A percentile compares a stretch with the other conserved stretches of the same genome.
Evolutionary conservation across 2,888 invertebrate species (phyloP).

Genomic region (Papilio demoleus): DNA sequence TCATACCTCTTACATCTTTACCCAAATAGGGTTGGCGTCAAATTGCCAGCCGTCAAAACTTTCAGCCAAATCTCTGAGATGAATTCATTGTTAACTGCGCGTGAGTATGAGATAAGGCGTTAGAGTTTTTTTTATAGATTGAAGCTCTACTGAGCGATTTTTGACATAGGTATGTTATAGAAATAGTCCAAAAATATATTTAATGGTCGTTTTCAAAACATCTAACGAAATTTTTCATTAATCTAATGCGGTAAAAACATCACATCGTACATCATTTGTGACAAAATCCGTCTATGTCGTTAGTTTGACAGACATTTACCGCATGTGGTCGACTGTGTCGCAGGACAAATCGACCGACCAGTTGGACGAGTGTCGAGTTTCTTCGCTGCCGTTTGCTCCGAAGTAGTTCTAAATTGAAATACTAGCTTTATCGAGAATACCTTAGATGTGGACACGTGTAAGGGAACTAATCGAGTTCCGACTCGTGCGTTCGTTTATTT

Average conservation of each 20-base stretch:
- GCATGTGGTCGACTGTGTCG: constrained; percentile 58
- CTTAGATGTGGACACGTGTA: constrained; percentile 36
- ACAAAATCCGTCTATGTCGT: constrained; percentile 38
- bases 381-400: constrained; percentile 42
- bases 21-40: too few relatives aligned
- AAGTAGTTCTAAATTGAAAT: constrained; percentile 44
- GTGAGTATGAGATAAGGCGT: too few relatives aligned
- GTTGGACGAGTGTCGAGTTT: constrained; percentile 56
- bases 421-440: constrained; percentile 38
- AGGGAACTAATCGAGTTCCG: constrained; percentile 34
- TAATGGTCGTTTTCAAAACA: too few relatives aligned
- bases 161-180: too few relatives aligned
- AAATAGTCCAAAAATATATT: too few relatives aligned
- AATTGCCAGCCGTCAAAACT: too few relatives aligned
- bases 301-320: constrained; percentile 33
- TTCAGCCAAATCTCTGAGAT: too few relatives aligned
- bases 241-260: constrained; percentile 26
- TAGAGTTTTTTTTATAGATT: too few relatives aligned
- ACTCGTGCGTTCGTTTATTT: constrained; percentile 43
- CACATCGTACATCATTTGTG: constrained; percentile 29
- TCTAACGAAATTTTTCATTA: not conserved
- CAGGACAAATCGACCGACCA: constrained; percentile 60
- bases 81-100: too few relatives aligned
- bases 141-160: too few relatives aligned
- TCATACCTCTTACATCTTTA: too few relatives aligned